Evolutionary conservation across 2,113 vertebrate genomes (phyloP).

Genomic region (Puffinus mauretanicus): DNA sequence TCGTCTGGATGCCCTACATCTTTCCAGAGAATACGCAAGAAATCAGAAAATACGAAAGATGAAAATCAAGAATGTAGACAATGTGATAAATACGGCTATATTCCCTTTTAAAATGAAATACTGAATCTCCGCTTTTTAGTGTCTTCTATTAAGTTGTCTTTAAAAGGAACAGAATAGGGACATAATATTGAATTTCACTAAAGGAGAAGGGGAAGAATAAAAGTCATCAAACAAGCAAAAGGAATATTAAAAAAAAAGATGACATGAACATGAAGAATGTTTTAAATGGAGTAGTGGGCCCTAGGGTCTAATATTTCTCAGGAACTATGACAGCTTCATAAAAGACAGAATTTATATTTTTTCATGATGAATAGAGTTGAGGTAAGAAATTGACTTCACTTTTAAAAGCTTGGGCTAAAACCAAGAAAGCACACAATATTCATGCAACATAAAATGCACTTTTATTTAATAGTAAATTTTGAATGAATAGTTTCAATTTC

Average conservation of each 20-base stretch:
- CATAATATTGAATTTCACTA: neutral
- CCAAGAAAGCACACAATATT: neutral
- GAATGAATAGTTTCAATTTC: neutral
- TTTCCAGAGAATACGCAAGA: neutral
- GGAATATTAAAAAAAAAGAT: neutral
- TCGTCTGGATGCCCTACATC: neutral
- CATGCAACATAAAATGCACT: neutral
- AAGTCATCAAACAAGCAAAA: conserved; percentile 10
- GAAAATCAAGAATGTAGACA: neutral
- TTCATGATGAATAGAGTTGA: neutral
- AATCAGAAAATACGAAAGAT: neutral
- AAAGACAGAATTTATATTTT: conserved; percentile 8
- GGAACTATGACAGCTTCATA: neutral
- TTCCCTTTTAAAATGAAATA: neutral
- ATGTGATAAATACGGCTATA: neutral
- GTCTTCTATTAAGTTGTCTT: neutral
- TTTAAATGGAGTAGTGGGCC: neutral
- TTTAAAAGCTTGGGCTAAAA: neutral
- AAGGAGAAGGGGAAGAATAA: neutral
- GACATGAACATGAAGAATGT: neutral
- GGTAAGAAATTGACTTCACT: neutral
- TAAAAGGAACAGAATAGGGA: neutral
- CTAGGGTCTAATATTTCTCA: conserved; percentile 29
- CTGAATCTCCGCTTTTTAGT: neutral
- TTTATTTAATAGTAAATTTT: neutral